A percentile compares a stretch with the other conserved stretches of the same genome.
These are phyloP conservation scores for Fistularia commersonii DNA, from an alignment of 2,797 vertebrate species.

Conservation along the genomic window DNA sequence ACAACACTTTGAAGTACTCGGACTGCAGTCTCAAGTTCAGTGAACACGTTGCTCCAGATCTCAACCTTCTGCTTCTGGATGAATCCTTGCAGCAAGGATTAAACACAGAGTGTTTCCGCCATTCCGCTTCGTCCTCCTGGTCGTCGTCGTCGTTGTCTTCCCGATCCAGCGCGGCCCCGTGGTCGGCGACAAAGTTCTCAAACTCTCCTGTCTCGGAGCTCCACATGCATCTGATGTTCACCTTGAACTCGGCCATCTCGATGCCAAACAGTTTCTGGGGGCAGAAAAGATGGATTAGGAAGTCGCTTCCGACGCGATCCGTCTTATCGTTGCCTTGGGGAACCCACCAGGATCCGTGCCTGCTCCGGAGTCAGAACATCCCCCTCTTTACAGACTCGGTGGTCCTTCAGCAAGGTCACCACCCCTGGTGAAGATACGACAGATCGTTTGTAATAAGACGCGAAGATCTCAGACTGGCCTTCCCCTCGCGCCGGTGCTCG, in stretches of 20 bases:
- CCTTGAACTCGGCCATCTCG: slow-evolving; percentile 92
- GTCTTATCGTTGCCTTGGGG: not conserved
- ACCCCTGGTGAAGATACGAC: slow-evolving; percentile 74
- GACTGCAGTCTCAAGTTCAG: not conserved
- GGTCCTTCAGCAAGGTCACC: slow-evolving; percentile 86
- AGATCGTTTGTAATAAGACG: not conserved
- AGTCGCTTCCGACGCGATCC: too few species aligned
- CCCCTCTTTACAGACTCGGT: slow-evolving; percentile 88
- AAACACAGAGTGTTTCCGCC: too few species aligned
- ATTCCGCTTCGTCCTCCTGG: slow-evolving; percentile 50
- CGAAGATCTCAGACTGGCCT: not conserved
- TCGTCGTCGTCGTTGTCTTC: slow-evolving; percentile 43
- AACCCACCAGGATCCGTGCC: slow-evolving; percentile 88
- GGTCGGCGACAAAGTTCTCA: slow-evolving; percentile 72
- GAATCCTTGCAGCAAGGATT: not conserved
- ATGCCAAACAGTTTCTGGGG: slow-evolving; percentile 89
- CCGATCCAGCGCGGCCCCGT: slow-evolving; percentile 40
- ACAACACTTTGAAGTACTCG: not conserved
- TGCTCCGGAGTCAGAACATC: slow-evolving; percentile 89
- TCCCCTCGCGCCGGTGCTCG: too few species aligned
- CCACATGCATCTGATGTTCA: slow-evolving; percentile 90
- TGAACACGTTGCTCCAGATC: too few species aligned
- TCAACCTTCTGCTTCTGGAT: too few species aligned
- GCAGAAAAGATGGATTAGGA: not conserved
- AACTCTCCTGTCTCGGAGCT: slow-evolving; percentile 85